A percentile compares a stretch with the other conserved stretches of the same genome.
These are phyloP conservation scores for Pterocles gutturalis DNA, from an alignment of 2,113 vertebrate genomes.

Conservation along the genomic window DNA sequence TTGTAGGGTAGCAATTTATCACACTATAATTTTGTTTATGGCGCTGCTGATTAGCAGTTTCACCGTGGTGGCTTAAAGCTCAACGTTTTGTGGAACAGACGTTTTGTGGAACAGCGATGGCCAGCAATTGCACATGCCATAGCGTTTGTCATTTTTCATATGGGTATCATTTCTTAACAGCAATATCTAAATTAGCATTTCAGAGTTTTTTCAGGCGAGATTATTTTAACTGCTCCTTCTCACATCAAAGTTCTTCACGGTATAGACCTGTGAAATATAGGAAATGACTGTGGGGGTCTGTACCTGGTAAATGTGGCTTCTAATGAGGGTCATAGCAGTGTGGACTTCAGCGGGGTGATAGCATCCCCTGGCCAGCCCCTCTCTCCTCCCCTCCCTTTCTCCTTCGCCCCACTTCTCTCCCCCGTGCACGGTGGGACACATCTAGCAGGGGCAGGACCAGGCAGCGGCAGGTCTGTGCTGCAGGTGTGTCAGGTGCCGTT, in stretches of 20 bases:
- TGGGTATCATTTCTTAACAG: not conserved
- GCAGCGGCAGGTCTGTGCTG: not conserved
- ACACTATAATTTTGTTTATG: constrained; percentile 4
- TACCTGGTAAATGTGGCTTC: not conserved
- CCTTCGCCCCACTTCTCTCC: no score
- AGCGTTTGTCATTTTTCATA: not conserved
- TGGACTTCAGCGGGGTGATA: rapidly evolving
- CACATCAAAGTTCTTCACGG: not conserved
- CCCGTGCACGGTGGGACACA: rapidly evolving
- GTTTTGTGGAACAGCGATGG: not conserved
- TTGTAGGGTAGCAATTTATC: constrained; percentile 11
- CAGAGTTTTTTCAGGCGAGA: not conserved
- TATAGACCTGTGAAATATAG: not conserved
- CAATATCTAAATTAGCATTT: constrained; percentile 33
- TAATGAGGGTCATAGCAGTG: not conserved
- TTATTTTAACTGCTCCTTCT: not conserved
- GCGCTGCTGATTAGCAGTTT: not conserved
- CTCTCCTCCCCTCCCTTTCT: not conserved
- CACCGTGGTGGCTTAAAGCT: not conserved
- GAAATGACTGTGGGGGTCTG: not conserved
- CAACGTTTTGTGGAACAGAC: not conserved
- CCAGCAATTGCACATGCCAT: not conserved
- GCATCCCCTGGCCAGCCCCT: not conserved
- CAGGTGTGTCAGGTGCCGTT: rapidly evolving
- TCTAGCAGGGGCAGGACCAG: not conserved